A percentile compares a stretch with the other conserved stretches of the same genome.
phyloP scores from a whole-genome alignment of 2,113 vertebrate species.

The Alethe diademata region DNA sequence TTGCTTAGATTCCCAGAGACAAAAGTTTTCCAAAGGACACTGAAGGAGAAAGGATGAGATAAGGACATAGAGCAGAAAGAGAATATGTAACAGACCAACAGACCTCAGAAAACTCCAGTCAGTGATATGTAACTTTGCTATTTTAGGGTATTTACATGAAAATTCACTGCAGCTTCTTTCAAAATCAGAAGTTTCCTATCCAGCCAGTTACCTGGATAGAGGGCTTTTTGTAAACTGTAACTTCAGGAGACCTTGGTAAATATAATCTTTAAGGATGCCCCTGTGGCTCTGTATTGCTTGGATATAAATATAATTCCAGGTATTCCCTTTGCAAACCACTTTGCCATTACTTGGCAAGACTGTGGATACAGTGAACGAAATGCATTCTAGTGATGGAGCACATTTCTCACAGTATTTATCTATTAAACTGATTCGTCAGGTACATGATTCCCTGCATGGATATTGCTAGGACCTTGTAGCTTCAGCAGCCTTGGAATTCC shows the following conservation, averaged over 20 bases:
- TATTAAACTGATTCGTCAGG: not conserved
- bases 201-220: not conserved
- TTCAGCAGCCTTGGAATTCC: not conserved
- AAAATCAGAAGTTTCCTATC: not conserved
- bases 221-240: not conserved
- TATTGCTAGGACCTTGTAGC: not conserved
- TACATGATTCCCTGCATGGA: accelerated
- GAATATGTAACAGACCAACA: not conserved
- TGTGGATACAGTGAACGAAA: not conserved
- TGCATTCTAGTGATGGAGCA: not conserved
- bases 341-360: not conserved
- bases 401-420: not conserved
- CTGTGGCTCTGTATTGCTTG: not conserved
- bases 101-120: not conserved
- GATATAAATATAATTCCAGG: not conserved
- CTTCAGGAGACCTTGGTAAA: not conserved
- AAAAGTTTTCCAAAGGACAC: not conserved
- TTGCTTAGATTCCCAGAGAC: not conserved
- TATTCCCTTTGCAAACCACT: not conserved
- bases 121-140: not conserved
- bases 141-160: not conserved
- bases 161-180: not conserved
- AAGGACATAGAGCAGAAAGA: not conserved
- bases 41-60: not conserved
- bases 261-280: not conserved